Percentiles rank a stretch among this genome's conserved stretches.
Evolutionary conservation across 2,797 vertebrate genomes (phyloP).

Genomic region (Taeniopygia guttata): DNA sequence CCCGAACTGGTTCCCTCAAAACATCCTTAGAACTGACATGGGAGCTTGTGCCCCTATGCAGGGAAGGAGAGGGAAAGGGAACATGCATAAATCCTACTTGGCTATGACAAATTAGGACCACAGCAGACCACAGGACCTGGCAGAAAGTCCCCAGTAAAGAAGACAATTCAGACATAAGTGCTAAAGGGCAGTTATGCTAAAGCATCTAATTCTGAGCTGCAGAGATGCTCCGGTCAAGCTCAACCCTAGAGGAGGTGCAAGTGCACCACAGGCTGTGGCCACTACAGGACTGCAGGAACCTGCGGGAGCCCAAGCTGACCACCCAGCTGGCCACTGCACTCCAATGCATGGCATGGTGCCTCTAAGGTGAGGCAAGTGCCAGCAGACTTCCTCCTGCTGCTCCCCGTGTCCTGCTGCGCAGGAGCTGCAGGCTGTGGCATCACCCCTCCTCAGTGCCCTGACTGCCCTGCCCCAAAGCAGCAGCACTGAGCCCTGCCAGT

Average conservation of each 20-base stretch:
- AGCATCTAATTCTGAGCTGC: not conserved
- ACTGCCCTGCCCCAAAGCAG: not conserved
- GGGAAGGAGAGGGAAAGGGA: not conserved
- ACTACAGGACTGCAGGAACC: not conserved
- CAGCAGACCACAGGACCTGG: constrained; percentile 2
- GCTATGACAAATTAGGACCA: not conserved
- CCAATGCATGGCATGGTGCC: rapidly evolving
- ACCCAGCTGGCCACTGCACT: not conserved
- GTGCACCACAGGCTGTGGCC: not conserved
- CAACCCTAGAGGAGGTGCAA: not conserved
- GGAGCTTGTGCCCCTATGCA: rapidly evolving
- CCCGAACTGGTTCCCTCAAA: not conserved
- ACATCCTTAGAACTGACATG: not conserved
- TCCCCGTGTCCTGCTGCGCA: not conserved
- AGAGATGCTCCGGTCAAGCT: not conserved
- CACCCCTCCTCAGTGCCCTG: not conserved
- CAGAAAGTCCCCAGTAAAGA: constrained; percentile 1
- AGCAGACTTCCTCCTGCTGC: not conserved
- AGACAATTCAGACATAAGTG: not conserved
- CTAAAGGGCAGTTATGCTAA: not conserved
- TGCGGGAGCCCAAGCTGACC: not conserved
- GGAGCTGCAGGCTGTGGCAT: not conserved
- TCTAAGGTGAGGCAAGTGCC: not conserved
- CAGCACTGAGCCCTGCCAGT: not conserved
- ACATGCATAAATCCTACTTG: not conserved